phyloP scores from a whole-genome alignment of 92 coral and sea anemone species.

The Porites rus region DNA sequence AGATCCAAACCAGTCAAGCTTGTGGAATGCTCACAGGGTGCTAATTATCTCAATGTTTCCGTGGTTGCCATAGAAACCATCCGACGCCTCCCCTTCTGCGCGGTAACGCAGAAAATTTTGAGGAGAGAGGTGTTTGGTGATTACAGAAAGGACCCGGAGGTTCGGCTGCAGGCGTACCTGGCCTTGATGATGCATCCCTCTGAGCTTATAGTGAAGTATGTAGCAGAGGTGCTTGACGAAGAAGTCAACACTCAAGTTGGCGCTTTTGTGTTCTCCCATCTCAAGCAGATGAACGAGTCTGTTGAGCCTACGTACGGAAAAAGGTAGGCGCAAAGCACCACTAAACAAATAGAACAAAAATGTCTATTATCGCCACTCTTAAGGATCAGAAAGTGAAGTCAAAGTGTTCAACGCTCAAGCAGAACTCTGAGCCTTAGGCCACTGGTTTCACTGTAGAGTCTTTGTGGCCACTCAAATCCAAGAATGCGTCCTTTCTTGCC shows the following conservation, averaged over 20 bases:
- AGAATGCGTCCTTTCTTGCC: too few relatives aligned
- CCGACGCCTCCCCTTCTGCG: slow-evolving; percentile 47
- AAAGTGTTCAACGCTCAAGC: too few relatives aligned
- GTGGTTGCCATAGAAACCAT: slow-evolving; percentile 67
- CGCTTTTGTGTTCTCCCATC: slow-evolving; percentile 71
- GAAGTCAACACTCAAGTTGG: slow-evolving; percentile 80
- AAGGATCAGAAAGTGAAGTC: too few relatives aligned
- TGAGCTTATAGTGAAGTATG: slow-evolving; percentile 44
- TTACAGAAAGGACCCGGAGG: slow-evolving; percentile 65
- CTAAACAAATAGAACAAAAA: neutral
- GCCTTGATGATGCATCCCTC: slow-evolving; percentile 62
- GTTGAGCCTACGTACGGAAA: slow-evolving; percentile 66
- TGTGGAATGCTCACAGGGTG: slow-evolving; percentile 61
- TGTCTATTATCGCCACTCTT: too few relatives aligned
- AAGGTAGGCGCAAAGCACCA: slow-evolving; percentile 19
- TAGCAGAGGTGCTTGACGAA: slow-evolving; percentile 46
- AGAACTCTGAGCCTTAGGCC: too few relatives aligned
- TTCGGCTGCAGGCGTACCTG: slow-evolving; percentile 67
- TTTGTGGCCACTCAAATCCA: too few relatives aligned
- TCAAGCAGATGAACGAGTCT: slow-evolving; percentile 65
- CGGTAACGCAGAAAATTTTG: slow-evolving; percentile 39
- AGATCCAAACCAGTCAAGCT: slow-evolving; percentile 39
- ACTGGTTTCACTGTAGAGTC: too few relatives aligned
- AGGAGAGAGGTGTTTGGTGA: slow-evolving; percentile 43
- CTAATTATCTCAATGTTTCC: slow-evolving; percentile 70